Percentiles rank a stretch among this genome's conserved stretches.
Conservation (phyloP, 2,888 invertebrate genomes). For the Campopleginae sp. region DNA sequence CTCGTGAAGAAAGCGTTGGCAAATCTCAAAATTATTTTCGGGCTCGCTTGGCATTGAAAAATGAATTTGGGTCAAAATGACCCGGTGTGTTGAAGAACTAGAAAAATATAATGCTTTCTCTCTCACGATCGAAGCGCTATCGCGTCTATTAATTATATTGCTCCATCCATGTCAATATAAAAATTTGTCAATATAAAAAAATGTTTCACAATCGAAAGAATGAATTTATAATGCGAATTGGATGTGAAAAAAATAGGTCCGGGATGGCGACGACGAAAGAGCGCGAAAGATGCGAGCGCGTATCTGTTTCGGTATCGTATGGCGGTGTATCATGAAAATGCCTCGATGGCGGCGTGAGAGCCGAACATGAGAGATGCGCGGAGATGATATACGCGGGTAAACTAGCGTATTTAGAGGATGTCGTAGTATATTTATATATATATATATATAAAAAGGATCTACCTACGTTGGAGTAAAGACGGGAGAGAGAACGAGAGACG, state of each 20-base stretch:
- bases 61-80: background rate
- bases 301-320: constrained; percentile 50
- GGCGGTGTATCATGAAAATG: constrained; percentile 52
- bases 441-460: background rate
- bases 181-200: background rate
- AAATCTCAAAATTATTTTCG: too few species aligned
- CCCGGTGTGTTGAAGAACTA: too few species aligned
- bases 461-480: constrained; percentile 18
- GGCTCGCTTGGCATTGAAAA: too few species aligned
- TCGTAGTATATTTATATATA: background rate
- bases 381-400: constrained; percentile 52
- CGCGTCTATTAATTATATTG: background rate
- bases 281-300: constrained; percentile 13
- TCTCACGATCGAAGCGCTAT: background rate
- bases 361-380: constrained; percentile 46
- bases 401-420: constrained; percentile 21
- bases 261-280: background rate
- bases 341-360: constrained; percentile 49
- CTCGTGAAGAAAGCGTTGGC: too few species aligned
- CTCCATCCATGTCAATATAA: background rate
- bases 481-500: constrained; percentile 49
- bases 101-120: too few species aligned
- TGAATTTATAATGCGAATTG: constrained; percentile 12
- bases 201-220: background rate
- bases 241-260: constrained; percentile 4